Percentiles rank a stretch among this genome's conserved stretches.
Evolutionary conservation across 2,888 invertebrate genomes (phyloP).

Genomic region (Temnothorax rugatulus): DNA sequence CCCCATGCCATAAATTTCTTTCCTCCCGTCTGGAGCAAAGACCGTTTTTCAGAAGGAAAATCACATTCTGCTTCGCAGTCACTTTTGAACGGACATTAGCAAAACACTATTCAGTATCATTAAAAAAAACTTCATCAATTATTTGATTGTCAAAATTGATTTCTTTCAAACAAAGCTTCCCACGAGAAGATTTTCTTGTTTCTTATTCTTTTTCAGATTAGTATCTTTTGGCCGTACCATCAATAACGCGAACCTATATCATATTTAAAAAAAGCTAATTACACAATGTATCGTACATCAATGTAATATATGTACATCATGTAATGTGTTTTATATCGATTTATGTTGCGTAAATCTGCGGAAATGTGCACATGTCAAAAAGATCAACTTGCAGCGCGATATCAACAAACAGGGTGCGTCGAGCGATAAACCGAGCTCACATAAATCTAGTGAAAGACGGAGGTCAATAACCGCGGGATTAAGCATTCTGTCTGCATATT

Average conservation of each 20-base stretch:
- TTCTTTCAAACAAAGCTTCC: not conserved
- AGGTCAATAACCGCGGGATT: slow-evolving; percentile 73
- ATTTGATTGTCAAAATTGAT: not conserved
- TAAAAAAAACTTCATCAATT: not conserved
- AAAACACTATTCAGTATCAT: not conserved
- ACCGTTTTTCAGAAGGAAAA: not conserved
- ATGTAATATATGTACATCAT: too few species aligned
- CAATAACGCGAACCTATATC: not conserved
- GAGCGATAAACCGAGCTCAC: slow-evolving; percentile 67
- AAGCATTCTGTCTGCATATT: slow-evolving; percentile 73
- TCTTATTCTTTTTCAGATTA: not conserved
- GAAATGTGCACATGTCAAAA: not conserved
- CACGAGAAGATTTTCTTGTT: not conserved
- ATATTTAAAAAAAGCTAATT: not conserved
- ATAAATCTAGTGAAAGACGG: slow-evolving; percentile 68
- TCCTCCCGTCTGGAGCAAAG: slow-evolving; percentile 24
- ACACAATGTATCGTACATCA: not conserved
- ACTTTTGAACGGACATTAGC: not conserved
- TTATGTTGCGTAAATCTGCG: not conserved
- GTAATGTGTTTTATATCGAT: not conserved
- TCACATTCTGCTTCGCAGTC: not conserved
- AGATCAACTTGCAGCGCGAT: not conserved
- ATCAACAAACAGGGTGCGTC: slow-evolving; percentile 21
- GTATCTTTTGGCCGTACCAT: not conserved
- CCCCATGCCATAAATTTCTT: slow-evolving; percentile 64